Evolutionary conservation across 1,140 invertebrate species (phyloP).

Genomic region (Myzus persicae): DNA sequence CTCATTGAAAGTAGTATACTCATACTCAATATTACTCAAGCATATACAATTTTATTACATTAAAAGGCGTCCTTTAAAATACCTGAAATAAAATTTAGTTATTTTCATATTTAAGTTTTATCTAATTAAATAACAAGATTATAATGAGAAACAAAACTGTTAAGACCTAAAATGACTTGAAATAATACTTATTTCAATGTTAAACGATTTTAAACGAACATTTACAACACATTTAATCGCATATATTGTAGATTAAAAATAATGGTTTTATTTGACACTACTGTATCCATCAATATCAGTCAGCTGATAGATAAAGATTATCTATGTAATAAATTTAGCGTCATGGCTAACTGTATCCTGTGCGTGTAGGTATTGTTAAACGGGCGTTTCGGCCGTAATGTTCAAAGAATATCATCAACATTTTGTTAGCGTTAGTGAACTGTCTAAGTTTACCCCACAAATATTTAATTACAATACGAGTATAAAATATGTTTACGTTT

Average conservation of each 20-base stretch:
- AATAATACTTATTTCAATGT: background rate
- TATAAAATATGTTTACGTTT: background rate
- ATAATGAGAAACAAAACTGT: background rate
- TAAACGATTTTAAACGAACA: background rate
- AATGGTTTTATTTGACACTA: background rate
- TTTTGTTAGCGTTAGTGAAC: background rate
- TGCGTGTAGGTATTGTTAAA: background rate
- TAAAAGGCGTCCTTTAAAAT: background rate
- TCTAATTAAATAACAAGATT: background rate
- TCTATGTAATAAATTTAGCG: background rate
- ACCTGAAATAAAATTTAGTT: background rate
- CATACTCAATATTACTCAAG: background rate
- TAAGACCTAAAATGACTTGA: too few species aligned
- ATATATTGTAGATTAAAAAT: conserved; percentile 7
- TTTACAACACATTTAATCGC: background rate
- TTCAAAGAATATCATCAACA: background rate
- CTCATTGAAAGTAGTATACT: background rate
- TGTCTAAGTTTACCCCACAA: background rate
- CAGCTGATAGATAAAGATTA: background rate
- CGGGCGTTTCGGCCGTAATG: background rate
- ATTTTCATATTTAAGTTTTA: background rate
- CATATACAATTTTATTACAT: background rate
- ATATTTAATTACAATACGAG: background rate
- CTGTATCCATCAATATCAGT: background rate
- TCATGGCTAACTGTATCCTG: background rate